A percentile compares a stretch with the other conserved stretches of the same genome.
Conservation (phyloP, 1,140 invertebrate genomes). For the Portunus trituberculatus region DNA sequence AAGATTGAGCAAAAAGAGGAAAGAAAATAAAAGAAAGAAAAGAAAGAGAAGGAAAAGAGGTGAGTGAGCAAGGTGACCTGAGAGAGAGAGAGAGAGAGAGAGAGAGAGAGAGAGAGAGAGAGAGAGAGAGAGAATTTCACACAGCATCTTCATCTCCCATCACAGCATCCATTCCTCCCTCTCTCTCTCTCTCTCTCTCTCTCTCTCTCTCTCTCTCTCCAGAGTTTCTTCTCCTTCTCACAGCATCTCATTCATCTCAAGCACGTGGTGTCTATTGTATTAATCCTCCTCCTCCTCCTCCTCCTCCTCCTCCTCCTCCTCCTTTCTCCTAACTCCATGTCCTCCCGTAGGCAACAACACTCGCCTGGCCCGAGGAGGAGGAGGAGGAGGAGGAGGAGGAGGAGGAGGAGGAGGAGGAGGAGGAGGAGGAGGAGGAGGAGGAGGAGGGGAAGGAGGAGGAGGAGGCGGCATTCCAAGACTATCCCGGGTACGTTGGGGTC, state of each 20-base stretch:
- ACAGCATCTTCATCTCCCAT: neutral
- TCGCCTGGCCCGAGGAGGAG: neutral
- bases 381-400: no score
- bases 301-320: neutral
- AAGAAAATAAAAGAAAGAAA: neutral
- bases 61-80: neutral
- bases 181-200: neutral
- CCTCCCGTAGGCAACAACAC: neutral
- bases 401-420: slow-evolving; percentile 2
- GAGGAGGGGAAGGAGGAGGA: neutral
- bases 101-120: slow-evolving; percentile 20
- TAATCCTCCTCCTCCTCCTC: neutral
- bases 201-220: no score
- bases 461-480: slow-evolving; percentile 1
- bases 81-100: slow-evolving; percentile 20
- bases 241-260: neutral
- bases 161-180: neutral
- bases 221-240: neutral
- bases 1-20: neutral
- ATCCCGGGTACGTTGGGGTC: neutral
- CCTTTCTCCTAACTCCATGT: neutral
- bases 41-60: neutral
- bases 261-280: neutral
- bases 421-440: no score
- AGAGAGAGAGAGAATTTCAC: neutral